Evolutionary conservation across 2,797 vertebrate genomes (phyloP), one percentile per base, ranked within the genome.

Genomic region (Tangara arthus): DNA sequence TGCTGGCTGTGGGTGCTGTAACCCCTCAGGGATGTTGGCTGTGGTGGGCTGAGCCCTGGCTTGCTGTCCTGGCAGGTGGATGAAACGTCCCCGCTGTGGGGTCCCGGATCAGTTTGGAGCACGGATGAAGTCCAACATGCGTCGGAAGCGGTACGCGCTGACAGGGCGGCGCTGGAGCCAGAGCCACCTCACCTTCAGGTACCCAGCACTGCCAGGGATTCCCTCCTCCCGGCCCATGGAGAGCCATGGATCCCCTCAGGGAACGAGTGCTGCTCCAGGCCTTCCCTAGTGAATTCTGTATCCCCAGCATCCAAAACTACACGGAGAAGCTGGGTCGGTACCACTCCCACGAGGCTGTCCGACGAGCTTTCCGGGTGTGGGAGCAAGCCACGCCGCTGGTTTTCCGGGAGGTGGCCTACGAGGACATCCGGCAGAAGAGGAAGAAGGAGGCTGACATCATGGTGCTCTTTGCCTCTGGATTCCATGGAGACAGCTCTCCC

Each of bases 401-500:
- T 75, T 99, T 99, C 95, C 98, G 98, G 17, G 99, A 99, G 97
- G 98, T 99, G 88, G 98, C 99, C 65, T 99, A 98, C 3, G 98
- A 98, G 79, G 99, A 99, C 90, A 98, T 99, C 95, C 98, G 98
- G 81, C 98, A 98, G 71, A 98, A 98, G 92, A 97, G 98, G 75
- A 98, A 98, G 81, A 99, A 99, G 94, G 98, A 99, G 78, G 98
- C 99, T 0, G 99, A 99, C 98, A 99, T 99, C 97, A 98, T 99
- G 98, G 99, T 99, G 96, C 99, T 99, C 96, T 99, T 99, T 9
- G 99, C 99, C 44, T 99, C 99, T 0, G 98, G 99, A 52, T 99
- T 99, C 96, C 99, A 99, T 0, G 99, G 99, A 5, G 99, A 99
- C 98, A 99, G 99, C 96, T 99, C 99, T 27, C 99, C 99, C 4